Base-by-base conservation (phyloP, 2,888 invertebrate species). In the Heliconius hortense region DNA sequence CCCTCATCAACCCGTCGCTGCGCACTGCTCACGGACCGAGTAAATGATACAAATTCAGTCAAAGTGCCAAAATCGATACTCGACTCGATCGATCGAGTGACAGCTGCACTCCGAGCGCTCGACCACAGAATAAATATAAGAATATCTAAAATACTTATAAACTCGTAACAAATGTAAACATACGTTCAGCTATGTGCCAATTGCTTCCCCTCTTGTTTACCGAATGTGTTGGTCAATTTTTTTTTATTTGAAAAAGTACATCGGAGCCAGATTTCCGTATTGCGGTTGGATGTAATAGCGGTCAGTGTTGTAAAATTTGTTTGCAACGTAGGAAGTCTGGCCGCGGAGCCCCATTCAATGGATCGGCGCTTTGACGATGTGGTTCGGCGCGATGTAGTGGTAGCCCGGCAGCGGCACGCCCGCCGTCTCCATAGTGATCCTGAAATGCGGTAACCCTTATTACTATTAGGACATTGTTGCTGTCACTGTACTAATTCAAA, bases 341-440 rank as follows among this genome's bases (percentile, higher is more conserved):
- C 91, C 86, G 84, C 89, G 88, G 82, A 88, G 89, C 90, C 87
- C 89, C 90, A 89, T 90, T 95, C 97, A 97, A 95, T 98, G 97
- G 90, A 98, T 97, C 88, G 97, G 97, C 83, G 98, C 97, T 95
- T 98, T 98, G 87, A 98, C 97, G 91, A 98, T 98, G 95, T 98
- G 97, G 94, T 97, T 98, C 82, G 98, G 98, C 83, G 97, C 96
- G 94, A 98, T 97, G 95, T 97, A 98, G 93, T 97, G 98, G 94
- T 97, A 98, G 83, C 97, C 97, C 79, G 97, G 97, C 95, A 98
- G 96, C 86, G 97, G 97, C 94, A 98, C 95, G 80, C 98, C 97
- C 84, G 98, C 97, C 76, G 98, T 98, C 95, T 98, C 98, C 97
- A 98, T 97, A 78, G 98, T 97, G 97, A 98, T 98, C 96, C 98